phyloP scores from a whole-genome alignment of 1,140 invertebrate species.

The Heliconius hewitsoni region DNA sequence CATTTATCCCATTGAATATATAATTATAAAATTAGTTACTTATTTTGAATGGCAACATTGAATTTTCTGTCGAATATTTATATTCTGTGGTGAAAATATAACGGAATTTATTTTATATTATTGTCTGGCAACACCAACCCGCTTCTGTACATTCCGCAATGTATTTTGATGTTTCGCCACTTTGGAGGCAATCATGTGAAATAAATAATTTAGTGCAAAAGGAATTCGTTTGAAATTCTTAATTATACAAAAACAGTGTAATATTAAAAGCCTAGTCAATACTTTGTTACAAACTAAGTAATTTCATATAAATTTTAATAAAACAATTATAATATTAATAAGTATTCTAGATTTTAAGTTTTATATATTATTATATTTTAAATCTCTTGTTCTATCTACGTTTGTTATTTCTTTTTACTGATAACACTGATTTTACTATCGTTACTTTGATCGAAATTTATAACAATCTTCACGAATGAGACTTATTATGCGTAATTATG shows the following conservation, averaged over 20 bases:
- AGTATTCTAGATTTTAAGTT: slow-evolving; percentile 28
- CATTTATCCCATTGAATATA: too few species aligned
- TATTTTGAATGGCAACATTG: too few species aligned
- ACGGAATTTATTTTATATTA: not conserved
- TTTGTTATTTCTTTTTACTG: slow-evolving; percentile 17
- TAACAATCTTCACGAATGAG: slow-evolving; percentile 4
- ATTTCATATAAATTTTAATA: slow-evolving; percentile 1
- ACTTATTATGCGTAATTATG: slow-evolving; percentile 21
- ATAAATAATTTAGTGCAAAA: not conserved
- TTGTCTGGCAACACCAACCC: not conserved
- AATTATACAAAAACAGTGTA: slow-evolving; percentile 3
- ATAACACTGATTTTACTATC: not conserved
- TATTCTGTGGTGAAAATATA: not conserved
- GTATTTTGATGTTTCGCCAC: not conserved
- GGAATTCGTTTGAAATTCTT: not conserved
- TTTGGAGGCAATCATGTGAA: not conserved
- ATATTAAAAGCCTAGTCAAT: slow-evolving; percentile 37
- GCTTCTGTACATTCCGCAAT: slow-evolving; percentile 5
- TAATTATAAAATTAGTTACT: too few species aligned
- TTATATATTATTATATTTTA: slow-evolving; percentile 20
- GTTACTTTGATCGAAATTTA: slow-evolving; percentile 15
- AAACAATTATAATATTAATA: slow-evolving; percentile 18
- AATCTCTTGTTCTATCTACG: not conserved
- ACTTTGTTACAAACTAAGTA: slow-evolving; percentile 39
- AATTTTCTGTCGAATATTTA: not conserved